Evolutionary conservation across 1,140 invertebrate genomes (phyloP).

Genomic region (Augochlora pura): DNA sequence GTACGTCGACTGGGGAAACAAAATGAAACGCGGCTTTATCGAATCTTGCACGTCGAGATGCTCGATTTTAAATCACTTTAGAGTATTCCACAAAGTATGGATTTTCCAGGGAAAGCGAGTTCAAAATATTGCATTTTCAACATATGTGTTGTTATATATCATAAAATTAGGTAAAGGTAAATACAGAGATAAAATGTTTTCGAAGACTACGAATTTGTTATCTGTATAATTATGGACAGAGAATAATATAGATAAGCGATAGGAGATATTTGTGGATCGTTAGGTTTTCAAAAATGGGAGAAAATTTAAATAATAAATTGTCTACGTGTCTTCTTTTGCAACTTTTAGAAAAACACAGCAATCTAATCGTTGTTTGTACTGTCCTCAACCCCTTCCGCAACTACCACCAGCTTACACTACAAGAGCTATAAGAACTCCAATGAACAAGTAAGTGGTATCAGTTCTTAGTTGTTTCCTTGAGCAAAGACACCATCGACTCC

Average conservation of each 20-base stretch:
- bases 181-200: not conserved
- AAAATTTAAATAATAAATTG: not conserved
- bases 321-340: too few species aligned
- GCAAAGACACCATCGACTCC: conserved; percentile 63
- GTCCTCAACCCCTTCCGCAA: conserved; percentile 65
- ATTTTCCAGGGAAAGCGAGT: not conserved
- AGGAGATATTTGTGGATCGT: too few species aligned
- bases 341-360: conserved; percentile 12
- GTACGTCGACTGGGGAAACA: conserved; percentile 30
- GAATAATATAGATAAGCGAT: too few species aligned
- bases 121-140: not conserved
- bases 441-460: conserved; percentile 66
- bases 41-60: conserved; percentile 27
- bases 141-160: not conserved
- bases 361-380: conserved; percentile 30
- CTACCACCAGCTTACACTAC: conserved; percentile 43
- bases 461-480: conserved; percentile 64
- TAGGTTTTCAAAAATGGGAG: too few species aligned
- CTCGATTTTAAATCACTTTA: not conserved
- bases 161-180: too few species aligned
- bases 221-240: too few species aligned
- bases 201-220: not conserved
- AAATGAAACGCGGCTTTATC: conserved; percentile 37
- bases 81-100: not conserved
- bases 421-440: conserved; percentile 70